Percentiles rank a stretch among this genome's conserved stretches.
These are phyloP conservation scores for Pampusana beccarii DNA, from an alignment of 2,113 vertebrate genomes.

Conservation along the genomic window DNA sequence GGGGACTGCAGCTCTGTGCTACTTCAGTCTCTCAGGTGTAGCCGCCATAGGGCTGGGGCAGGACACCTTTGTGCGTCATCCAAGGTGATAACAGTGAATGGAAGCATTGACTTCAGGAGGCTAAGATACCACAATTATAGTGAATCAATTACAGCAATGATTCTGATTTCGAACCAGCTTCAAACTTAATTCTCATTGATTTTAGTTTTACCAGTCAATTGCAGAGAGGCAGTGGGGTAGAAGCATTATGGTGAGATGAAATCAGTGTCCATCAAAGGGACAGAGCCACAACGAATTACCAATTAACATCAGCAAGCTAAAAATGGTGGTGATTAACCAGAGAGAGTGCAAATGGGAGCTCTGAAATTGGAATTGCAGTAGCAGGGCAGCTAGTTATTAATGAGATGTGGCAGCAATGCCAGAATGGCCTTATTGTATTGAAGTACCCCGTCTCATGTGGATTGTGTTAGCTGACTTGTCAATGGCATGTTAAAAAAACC, in stretches of 20 bases:
- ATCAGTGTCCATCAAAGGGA: background rate
- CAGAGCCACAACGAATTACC: background rate
- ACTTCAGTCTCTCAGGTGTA: background rate
- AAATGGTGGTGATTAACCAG: conserved; percentile 5
- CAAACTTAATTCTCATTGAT: background rate
- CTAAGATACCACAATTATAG: background rate
- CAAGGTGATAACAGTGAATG: background rate
- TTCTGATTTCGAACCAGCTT: background rate
- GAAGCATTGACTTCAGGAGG: background rate
- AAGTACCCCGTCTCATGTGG: background rate
- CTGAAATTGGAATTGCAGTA: conserved; percentile 8
- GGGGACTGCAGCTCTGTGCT: background rate
- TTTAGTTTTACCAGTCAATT: background rate
- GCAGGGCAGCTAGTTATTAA: conserved; percentile 20
- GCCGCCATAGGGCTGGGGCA: background rate
- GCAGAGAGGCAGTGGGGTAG: background rate
- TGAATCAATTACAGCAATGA: background rate
- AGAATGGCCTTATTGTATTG: background rate
- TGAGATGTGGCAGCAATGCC: conserved; percentile 7
- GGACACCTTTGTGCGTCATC: background rate
- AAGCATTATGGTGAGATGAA: background rate
- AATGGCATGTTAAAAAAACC: background rate
- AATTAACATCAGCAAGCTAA: background rate
- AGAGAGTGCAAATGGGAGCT: background rate
- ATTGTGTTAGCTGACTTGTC: background rate